A percentile compares a stretch with the other conserved stretches of the same genome.
Evolutionary conservation across 2,113 vertebrate species (phyloP).

Genomic region (Boleophthalmus pectinirostris): DNA sequence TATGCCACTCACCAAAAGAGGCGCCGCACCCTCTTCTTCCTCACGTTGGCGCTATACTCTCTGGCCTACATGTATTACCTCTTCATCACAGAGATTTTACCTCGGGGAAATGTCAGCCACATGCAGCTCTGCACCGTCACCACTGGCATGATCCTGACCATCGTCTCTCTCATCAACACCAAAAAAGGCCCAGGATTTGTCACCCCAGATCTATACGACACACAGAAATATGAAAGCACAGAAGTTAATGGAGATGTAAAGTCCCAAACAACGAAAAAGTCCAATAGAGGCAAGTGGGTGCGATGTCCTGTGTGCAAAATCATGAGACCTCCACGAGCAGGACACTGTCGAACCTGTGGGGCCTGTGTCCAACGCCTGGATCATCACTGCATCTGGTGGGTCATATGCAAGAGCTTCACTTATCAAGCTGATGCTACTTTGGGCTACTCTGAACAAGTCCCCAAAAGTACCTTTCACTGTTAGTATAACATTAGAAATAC

Average conservation of each 20-base stretch:
- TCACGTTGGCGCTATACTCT: conserved; percentile 91
- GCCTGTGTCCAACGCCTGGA: conserved; percentile 89
- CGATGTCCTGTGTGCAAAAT: conserved; percentile 83
- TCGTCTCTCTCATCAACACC: conserved; percentile 80
- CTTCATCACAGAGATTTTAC: conserved; percentile 88
- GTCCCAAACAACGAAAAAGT: conserved; percentile 13
- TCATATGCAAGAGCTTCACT: conserved; percentile 28
- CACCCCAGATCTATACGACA: conserved; percentile 36
- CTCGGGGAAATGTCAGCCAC: conserved; percentile 78
- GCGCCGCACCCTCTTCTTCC: conserved; percentile 91
- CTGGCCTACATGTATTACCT: conserved; percentile 94
- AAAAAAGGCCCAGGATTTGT: conserved; percentile 91
- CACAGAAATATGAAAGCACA: conserved; percentile 25
- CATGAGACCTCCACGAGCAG: conserved; percentile 85
- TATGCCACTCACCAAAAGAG: conserved; percentile 91
- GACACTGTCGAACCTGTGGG: conserved; percentile 92
- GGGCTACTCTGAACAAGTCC: neutral
- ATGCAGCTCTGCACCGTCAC: conserved; percentile 81
- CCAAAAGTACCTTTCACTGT: neutral
- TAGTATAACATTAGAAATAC: neutral
- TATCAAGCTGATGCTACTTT: neutral
- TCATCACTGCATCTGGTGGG: conserved; percentile 97
- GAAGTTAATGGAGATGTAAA: conserved; percentile 56
- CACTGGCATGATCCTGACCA: conserved; percentile 81
- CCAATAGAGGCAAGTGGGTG: conserved; percentile 25